Conservation (phyloP, 2,888 invertebrate genomes). For the Heteropelma amictum region DNA sequence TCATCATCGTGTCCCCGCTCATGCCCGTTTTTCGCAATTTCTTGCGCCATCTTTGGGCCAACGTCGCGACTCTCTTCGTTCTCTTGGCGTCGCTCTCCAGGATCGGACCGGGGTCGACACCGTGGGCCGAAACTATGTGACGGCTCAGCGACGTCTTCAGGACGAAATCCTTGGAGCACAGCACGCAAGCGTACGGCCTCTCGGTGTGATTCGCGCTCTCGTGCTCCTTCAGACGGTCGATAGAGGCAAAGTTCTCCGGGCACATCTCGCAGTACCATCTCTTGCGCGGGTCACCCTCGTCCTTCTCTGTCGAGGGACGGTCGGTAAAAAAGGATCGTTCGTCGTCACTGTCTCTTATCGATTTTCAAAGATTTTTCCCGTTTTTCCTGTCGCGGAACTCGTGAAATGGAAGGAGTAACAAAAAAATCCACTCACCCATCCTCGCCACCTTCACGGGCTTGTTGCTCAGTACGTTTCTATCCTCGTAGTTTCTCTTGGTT, state of each 20-base stretch:
- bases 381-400: too few species aligned
- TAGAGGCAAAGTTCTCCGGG: constrained; percentile 68
- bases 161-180: constrained; percentile 79
- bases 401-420: not conserved
- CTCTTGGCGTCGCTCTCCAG: constrained; percentile 73
- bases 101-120: constrained; percentile 78
- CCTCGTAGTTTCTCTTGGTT: constrained; percentile 71
- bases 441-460: constrained; percentile 73
- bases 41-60: constrained; percentile 60
- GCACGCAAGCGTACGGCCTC: constrained; percentile 78
- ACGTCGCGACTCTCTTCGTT: constrained; percentile 66
- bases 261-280: constrained; percentile 74
- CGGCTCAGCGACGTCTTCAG: constrained; percentile 78
- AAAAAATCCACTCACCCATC: constrained; percentile 71
- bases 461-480: constrained; percentile 68
- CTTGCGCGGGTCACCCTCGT: constrained; percentile 65
- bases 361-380: too few species aligned
- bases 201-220: constrained; percentile 70
- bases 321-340: not conserved
- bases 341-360: too few species aligned
- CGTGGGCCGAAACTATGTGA: constrained; percentile 80
- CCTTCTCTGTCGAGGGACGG: constrained; percentile 27
- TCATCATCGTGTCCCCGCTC: not conserved
- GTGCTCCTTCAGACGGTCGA: constrained; percentile 71
- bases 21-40: constrained; percentile 57